Conservation (phyloP, 2,113 vertebrate genomes). For the Eclectus roratus region DNA sequence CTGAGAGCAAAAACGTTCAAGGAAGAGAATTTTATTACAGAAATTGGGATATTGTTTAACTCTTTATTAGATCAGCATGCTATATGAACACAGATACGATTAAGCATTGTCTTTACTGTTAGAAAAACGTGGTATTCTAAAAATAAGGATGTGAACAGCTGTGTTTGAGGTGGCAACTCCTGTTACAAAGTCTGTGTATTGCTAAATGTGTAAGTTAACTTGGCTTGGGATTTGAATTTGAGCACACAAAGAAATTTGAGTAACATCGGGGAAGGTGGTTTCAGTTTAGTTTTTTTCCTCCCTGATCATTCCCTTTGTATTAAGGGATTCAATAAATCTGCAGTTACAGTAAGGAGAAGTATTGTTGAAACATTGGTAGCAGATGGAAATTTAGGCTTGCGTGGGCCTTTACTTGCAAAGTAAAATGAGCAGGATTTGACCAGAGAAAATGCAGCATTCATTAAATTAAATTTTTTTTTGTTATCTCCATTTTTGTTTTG, state of each 20-base stretch:
- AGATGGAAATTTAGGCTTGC: neutral
- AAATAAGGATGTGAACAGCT: neutral
- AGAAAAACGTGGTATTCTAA: neutral
- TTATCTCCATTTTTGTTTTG: neutral
- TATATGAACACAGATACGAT: neutral
- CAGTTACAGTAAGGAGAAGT: neutral
- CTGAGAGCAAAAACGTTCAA: neutral
- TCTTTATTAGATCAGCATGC: neutral
- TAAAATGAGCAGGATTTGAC: neutral
- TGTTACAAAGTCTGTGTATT: neutral
- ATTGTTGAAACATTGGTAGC: neutral
- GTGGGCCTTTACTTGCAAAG: neutral
- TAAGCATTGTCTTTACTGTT: neutral
- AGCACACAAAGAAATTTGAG: neutral
- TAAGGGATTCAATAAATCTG: neutral
- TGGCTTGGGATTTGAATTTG: neutral
- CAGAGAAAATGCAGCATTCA: neutral
- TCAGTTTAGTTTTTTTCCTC: neutral
- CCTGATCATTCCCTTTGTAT: neutral
- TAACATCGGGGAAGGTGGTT: neutral
- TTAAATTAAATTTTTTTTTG: fast-evolving
- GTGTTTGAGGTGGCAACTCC: neutral
- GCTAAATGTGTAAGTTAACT: neutral
- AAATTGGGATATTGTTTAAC: neutral
- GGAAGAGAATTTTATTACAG: neutral